Base-by-base conservation (phyloP, 2,113 vertebrate genomes). In the Paralichthys olivaceus region DNA sequence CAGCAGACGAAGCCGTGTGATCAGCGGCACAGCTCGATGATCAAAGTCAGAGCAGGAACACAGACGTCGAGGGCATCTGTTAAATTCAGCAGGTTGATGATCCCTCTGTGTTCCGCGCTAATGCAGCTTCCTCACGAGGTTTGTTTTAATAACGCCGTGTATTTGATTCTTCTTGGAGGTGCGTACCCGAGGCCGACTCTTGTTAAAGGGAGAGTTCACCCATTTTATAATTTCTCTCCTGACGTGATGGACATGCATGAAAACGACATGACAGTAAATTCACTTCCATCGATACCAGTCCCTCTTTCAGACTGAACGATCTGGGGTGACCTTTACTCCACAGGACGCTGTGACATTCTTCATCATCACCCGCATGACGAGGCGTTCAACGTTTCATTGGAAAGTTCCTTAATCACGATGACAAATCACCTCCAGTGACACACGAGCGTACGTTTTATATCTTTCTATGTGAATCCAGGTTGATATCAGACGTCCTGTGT, bases 271-370 rank as follows among this genome's bases (percentile, higher is more conserved):
- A 40, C 11, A 45, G 61, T n/a, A 23, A 23, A 43, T 80, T 65
- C 64, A 37, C 7, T 69, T 51, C 80, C 55, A 77, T 90, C 79
- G 62, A 84, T 87, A 84, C 75, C 65, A 26, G 69, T 77, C 69
- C 69, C 55, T 60, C 64, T 58, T 80, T 45, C 17, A 72, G 69
- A 64, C 28, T 43, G 22, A 83, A 69, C 60, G n/a, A 34, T 84
- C 23, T 15, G 67, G 34, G 23, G 51, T 76, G 85, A 88, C 81
- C 79, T 88, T 90, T 84, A 84, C 37, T 65, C 76, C 20, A 57
- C 55, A 19, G 64, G 40, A 76, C 9, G 17, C 51, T 57, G 75
- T 56, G 68, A 71, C 76, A 80, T 88, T 71, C 65, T 65, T 87
- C 80, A 77, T 72, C 78, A 77, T 84, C 69, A 47, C 15, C 63